These are phyloP conservation scores for Doryteuthis pealeii DNA, from an alignment of 1,140 invertebrate species.

Conservation along the genomic window DNA sequence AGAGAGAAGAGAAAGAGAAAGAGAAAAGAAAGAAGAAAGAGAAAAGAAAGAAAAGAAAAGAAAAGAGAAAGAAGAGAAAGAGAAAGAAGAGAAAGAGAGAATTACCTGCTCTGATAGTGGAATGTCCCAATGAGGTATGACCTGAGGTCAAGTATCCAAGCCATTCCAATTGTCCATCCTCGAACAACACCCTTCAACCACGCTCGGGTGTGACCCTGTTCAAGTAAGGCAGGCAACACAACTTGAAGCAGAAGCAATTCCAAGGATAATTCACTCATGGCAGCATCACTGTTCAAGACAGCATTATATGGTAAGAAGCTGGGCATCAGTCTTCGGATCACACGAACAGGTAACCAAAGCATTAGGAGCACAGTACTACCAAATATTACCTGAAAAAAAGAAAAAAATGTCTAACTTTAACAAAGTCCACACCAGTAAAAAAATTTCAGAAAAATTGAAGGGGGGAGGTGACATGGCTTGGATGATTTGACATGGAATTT, in stretches of 20 bases:
- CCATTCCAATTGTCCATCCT: conserved; percentile 85
- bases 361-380: conserved; percentile 93
- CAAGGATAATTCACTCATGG: conserved; percentile 81
- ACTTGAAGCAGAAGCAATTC: conserved; percentile 94
- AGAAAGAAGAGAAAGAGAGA: no score
- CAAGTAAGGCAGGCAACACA: conserved; percentile 90
- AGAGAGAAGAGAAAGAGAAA: no score
- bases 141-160: conserved; percentile 81
- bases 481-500: no score
- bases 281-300: conserved; percentile 72
- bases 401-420: no score
- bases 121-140: conserved; percentile 80
- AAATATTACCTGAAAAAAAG: conserved; percentile 69
- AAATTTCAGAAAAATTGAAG: no score
- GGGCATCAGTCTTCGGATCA: conserved; percentile 81
- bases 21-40: no score
- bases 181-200: conserved; percentile 88
- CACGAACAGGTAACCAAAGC: conserved; percentile 90
- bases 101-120: conserved; percentile 37
- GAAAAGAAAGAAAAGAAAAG: no score
- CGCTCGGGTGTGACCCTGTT: conserved; percentile 91
- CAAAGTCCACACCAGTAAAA: no score
- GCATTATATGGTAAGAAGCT: conserved; percentile 93
- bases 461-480: no score
- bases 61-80: no score